Base-by-base conservation (phyloP, 2,797 vertebrate species). In the Poliocrania exsul region DNA sequence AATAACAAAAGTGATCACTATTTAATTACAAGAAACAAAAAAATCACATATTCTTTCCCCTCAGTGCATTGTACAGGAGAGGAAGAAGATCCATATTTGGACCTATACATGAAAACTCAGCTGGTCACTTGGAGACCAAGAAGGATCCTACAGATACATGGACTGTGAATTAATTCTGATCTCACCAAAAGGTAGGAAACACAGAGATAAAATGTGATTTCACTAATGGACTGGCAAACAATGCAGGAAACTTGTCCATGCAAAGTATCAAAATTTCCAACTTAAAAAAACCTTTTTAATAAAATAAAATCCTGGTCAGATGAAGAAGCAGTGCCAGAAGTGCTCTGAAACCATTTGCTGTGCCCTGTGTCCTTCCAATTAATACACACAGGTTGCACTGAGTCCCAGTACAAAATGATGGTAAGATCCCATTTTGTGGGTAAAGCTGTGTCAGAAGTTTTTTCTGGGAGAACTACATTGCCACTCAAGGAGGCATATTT, bases 21-120 rank as follows among this genome's bases (percentile, higher is more conserved):
- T 58, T 95, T 87, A 92, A 91, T 87, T 92, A 81, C 25, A 78
- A 29, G 11, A 65, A 85, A 77, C 21, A 79, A n/a, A 8, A 8
- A 84, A 72, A 44, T 53, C 29, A 18, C 29, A 20, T 73, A 46
- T 26, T 44, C 7, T 83, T 82, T 88, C 10, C 12, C 10, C 35
- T 79, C 15, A 28, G 16, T 4, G 0, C 29, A 33, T 10, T 53
- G 8, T 47, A 56, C 8, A 53, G 16, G 44, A 70, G 31, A 49
- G 28, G 11, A 21, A 71, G 28, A 56, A 73, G 26, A 88, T 86
- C 64, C 82, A 28, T 94, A 92, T 60, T 85, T 84, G 29, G 21
- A 85, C 24, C 79, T 94, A 88, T 37, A 31, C 7, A 42, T 70
- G 66, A 37, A 75, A 86, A 73, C 31, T 93, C 56, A 77, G 40